These are phyloP conservation scores for Phaetusa simplex DNA, from an alignment of 2,113 vertebrate species.

Conservation along the genomic window DNA sequence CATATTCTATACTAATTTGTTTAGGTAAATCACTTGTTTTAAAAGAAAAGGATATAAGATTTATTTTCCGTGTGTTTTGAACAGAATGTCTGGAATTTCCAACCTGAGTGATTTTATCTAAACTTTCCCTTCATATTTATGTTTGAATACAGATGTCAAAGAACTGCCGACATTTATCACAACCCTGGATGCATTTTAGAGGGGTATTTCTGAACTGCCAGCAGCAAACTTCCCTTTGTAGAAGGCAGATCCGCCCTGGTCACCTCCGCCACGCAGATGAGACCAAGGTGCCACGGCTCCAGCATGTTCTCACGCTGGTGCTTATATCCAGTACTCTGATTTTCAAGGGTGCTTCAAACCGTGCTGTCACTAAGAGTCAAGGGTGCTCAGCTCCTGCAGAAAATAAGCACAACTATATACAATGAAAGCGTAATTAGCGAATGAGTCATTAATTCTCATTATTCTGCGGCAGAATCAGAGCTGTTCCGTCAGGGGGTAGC, in stretches of 20 bases:
- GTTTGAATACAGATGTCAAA: not conserved
- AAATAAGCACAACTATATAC: not conserved
- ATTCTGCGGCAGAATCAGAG: not conserved
- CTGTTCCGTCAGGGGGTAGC: not conserved
- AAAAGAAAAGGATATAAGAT: not conserved
- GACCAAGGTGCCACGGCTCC: not conserved
- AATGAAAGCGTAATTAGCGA: not conserved
- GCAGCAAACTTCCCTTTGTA: not conserved
- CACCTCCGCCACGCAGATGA: not conserved
- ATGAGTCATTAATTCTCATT: constrained; percentile 41
- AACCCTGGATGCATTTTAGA: not conserved
- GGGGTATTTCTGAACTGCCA: not conserved
- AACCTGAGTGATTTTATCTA: not conserved
- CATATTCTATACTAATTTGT: not conserved
- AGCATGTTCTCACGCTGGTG: not conserved
- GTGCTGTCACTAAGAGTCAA: not conserved
- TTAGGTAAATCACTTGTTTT: not conserved
- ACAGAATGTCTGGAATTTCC: not conserved
- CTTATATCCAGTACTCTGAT: not conserved
- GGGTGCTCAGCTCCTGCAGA: not conserved
- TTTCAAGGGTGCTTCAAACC: not conserved
- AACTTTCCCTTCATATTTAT: not conserved
- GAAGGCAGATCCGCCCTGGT: not conserved
- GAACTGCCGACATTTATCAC: not conserved
- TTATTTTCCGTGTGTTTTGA: not conserved